A percentile compares a stretch with the other conserved stretches of the same genome.
Conservation (phyloP, 2,888 invertebrate species). For the Nomada ferruginata region DNA sequence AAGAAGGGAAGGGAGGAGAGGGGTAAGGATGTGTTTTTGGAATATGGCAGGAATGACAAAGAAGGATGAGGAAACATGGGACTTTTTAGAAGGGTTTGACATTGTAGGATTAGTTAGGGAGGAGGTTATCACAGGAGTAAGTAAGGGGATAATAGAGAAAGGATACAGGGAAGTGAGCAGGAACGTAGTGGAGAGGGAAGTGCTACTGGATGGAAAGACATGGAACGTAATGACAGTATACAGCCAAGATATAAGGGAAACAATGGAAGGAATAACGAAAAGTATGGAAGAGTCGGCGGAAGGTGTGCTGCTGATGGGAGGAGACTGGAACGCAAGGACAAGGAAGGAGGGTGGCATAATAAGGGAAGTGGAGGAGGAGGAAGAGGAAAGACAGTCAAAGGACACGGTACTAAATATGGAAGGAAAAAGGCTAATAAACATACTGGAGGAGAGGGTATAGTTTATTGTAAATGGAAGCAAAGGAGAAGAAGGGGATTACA, state of each 20-base stretch:
- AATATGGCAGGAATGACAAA: constrained; percentile 6
- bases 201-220: background rate
- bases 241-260: constrained; percentile 2
- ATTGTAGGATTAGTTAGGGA: constrained; percentile 8
- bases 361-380: background rate
- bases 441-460: constrained; percentile 8
- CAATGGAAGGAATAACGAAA: background rate
- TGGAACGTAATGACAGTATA: constrained; percentile 7
- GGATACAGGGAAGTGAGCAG: background rate
- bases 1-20: background rate
- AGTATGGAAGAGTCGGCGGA: background rate
- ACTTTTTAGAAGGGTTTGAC: background rate
- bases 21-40: constrained; percentile 13
- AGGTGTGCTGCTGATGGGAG: background rate
- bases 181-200: background rate
- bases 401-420: background rate
- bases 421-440: background rate
- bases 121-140: background rate
- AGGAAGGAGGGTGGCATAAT: background rate
- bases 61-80: constrained; percentile 1
- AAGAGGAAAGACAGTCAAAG: background rate
- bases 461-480: constrained; percentile 13
- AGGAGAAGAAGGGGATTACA: constrained; percentile 7
- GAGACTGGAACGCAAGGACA: constrained; percentile 6
- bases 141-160: background rate